A percentile compares a stretch with the other conserved stretches of the same genome.
These are phyloP conservation scores for Austrolebias charrua DNA, from an alignment of 2,797 vertebrate genomes.

Conservation along the genomic window DNA sequence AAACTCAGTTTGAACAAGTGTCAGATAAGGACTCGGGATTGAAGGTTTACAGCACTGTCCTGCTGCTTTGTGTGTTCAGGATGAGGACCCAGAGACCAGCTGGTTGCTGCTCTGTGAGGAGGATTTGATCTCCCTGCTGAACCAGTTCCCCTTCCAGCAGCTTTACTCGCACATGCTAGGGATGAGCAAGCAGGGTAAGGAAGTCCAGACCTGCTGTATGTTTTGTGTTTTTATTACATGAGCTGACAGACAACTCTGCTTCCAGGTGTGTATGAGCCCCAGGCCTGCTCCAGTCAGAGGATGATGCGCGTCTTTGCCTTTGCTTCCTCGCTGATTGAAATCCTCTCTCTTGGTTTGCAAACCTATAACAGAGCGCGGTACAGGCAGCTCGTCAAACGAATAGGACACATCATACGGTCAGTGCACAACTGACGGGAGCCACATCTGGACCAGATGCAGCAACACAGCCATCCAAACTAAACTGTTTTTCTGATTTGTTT, in stretches of 20 bases:
- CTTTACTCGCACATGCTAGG: constrained; percentile 94
- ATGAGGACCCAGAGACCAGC: constrained; percentile 94
- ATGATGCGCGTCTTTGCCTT: constrained; percentile 98
- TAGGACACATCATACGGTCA: constrained; percentile 94
- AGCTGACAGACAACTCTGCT: constrained; percentile 20
- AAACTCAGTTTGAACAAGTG: not conserved
- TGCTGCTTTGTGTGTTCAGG: constrained; percentile 72
- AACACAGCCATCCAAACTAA: not conserved
- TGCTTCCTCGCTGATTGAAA: constrained; percentile 90
- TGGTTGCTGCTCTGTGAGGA: constrained; percentile 95
- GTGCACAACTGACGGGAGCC: constrained; percentile 10
- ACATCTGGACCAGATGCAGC: not conserved
- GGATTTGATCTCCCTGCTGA: constrained; percentile 89
- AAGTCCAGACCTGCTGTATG: not conserved
- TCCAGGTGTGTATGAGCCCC: constrained; percentile 88
- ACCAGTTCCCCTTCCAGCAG: constrained; percentile 95
- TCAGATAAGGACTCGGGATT: not conserved
- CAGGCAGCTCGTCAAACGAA: constrained; percentile 93
- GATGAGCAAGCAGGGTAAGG: constrained; percentile 86
- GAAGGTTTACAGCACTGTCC: not conserved
- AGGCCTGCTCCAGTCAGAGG: constrained; percentile 89
- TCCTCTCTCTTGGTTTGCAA: constrained; percentile 89
- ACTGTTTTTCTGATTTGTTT: not conserved
- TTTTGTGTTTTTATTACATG: not conserved
- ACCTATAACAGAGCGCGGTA: constrained; percentile 96